Evolutionary conservation across 1,140 invertebrate species (phyloP).

Genomic region (Potamilus streckersoni): DNA sequence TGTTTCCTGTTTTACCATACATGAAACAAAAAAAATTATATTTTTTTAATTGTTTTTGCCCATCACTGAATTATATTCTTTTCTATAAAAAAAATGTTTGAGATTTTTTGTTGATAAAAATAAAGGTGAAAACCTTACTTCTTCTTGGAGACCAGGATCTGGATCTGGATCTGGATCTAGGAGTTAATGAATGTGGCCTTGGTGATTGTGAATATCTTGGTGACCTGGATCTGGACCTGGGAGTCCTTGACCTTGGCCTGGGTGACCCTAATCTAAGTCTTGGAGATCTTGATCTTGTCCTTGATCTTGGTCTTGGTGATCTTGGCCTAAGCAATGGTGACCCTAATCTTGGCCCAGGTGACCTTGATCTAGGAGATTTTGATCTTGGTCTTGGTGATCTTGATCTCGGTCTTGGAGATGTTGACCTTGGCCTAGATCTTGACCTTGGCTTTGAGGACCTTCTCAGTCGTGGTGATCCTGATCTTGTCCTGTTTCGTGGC

Average conservation of each 20-base stretch:
- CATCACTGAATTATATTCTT: no score
- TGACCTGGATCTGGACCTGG: constrained; percentile 4
- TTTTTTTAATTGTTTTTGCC: no score
- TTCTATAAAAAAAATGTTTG: no score
- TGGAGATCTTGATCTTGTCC: constrained; percentile 11
- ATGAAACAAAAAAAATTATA: no score
- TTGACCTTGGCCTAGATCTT: constrained; percentile 10
- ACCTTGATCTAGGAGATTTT: constrained; percentile 24
- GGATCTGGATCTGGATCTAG: background rate
- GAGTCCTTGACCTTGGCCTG: constrained; percentile 12
- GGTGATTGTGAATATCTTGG: constrained; percentile 13
- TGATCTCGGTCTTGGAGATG: constrained; percentile 1
- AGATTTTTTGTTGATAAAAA: no score
- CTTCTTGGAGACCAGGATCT: background rate
- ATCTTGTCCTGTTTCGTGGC: constrained; percentile 19
- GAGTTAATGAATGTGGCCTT: constrained; percentile 5
- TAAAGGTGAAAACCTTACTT: background rate
- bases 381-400: constrained; percentile 14
- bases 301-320: constrained; percentile 24
- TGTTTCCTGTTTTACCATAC: no score
- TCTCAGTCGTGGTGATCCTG: constrained; percentile 16
- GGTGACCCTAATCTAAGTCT: constrained; percentile 15
- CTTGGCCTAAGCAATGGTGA: constrained; percentile 26
- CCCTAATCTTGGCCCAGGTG: constrained; percentile 11
- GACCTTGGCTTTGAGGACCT: constrained; percentile 5